Conservation (phyloP, 2,888 invertebrate genomes). For the Dasysyrphus albostriatus region DNA sequence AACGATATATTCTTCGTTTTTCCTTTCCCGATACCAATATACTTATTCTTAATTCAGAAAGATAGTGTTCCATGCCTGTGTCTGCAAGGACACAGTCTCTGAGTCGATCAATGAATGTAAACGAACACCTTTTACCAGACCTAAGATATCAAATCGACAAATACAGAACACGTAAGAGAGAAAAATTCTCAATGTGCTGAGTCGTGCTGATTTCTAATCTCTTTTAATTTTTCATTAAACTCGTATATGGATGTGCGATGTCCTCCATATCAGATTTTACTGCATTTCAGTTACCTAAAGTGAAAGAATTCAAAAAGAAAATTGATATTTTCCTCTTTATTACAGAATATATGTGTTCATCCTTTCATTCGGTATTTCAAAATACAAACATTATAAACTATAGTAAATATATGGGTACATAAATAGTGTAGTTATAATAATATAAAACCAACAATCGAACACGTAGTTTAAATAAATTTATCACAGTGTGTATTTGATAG, state of each 20-base stretch:
- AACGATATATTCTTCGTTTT: constrained; percentile 7
- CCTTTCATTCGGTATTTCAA: neutral
- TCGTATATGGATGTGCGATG: neutral
- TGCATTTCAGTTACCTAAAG: constrained; percentile 27
- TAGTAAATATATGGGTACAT: neutral
- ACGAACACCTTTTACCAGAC: constrained; percentile 37
- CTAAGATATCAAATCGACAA: constrained; percentile 5
- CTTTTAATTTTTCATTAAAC: constrained; percentile 68
- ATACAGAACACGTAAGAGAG: constrained; percentile 5
- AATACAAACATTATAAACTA: neutral
- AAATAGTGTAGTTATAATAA: neutral
- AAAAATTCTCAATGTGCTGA: constrained; percentile 53
- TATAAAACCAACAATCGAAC: constrained; percentile 2
- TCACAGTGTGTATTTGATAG: neutral
- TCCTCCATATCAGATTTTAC: constrained; percentile 26
- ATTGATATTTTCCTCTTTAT: constrained; percentile 56
- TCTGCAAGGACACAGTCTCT: constrained; percentile 30
- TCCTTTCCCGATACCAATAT: neutral
- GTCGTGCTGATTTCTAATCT: constrained; percentile 66
- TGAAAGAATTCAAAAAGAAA: constrained; percentile 9
- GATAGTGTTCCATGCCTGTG: neutral
- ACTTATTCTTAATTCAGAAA: constrained; percentile 13
- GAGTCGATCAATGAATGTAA: neutral
- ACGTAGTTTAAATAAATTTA: neutral
- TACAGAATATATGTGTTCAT: constrained; percentile 18